A percentile compares a stretch with the other conserved stretches of the same genome.
Evolutionary conservation across 2,797 vertebrate species (phyloP).

Genomic region (Xiphorhynchus erythropygius): DNA sequence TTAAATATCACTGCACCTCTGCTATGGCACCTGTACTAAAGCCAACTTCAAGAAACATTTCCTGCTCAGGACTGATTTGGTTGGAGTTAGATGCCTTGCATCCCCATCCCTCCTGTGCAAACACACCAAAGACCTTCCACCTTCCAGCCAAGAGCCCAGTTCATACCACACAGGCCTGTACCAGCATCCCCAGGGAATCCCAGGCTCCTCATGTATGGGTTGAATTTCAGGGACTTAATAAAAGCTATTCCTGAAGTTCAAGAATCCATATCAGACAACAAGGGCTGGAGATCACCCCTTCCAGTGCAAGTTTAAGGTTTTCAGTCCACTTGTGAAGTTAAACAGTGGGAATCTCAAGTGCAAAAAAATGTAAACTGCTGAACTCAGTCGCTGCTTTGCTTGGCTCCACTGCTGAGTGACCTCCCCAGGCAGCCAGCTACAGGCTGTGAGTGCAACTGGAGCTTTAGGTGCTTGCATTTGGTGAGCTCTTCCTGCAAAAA

Average conservation of each 20-base stretch:
- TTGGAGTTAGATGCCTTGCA: neutral
- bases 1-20: neutral
- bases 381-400: neutral
- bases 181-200: neutral
- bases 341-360: neutral
- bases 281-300: neutral
- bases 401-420: neutral
- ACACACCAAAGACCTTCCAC: neutral
- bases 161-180: neutral
- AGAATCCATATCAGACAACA: neutral
- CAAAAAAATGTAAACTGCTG: neutral
- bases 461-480: neutral
- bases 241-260: slow-evolving; percentile 28
- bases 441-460: slow-evolving; percentile 1
- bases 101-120: neutral
- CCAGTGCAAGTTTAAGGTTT: neutral
- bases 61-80: neutral
- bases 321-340: neutral
- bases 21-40: neutral
- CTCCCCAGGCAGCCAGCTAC: slow-evolving; percentile 16
- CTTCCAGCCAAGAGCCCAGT: neutral
- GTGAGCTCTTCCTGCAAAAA: slow-evolving; percentile 1
- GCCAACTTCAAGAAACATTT: neutral
- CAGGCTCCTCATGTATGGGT: neutral
- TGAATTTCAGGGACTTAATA: slow-evolving; percentile 8